Base-by-base conservation (phyloP, 2,888 invertebrate species). In the Apotomis capreana region DNA sequence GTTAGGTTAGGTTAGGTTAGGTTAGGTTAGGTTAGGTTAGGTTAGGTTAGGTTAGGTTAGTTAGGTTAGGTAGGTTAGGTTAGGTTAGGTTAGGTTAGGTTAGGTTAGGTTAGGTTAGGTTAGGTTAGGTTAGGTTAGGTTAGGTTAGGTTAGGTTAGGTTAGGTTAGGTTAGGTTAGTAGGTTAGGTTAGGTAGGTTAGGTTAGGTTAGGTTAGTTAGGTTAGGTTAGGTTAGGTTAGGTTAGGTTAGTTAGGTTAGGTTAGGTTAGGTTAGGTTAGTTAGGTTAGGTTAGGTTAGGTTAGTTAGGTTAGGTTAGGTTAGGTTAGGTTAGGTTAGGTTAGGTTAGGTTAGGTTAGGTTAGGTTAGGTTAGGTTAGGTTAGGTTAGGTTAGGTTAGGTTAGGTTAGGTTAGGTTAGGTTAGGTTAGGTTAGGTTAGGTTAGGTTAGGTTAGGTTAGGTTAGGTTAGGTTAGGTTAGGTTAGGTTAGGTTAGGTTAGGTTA, bases 91-190 rank as follows among this genome's bases (percentile, higher is more conserved):
- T n/a, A n/a, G n/a, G n/a, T n/a, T n/a, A n/a, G n/a, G n/a, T n/a
- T n/a, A n/a, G n/a, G n/a, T n/a, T 70, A 70, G 70, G 74, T 72
- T 72, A 72, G 72, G 69, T 70, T 69, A 70, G 74, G n/a, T 72
- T 70, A 73, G 72, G 72, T 70, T n/a, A n/a, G 6, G 6, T 8
- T 72, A 73, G 72, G 72, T 49, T 15, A 57, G 65, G 57, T 54
- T 54, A 54, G 54, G 4, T n/a, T n/a, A n/a, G n/a, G n/a, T n/a
- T n/a, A n/a, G n/a, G 40, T 54, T 54, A 54, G 65, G 65, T 65
- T 57, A 40, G 64, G 62, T 63, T 64, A 68, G n/a, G n/a, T n/a
- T n/a, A n/a, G n/a, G n/a, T n/a, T n/a, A n/a, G n/a, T n/a, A n/a
- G n/a, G n/a, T n/a, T n/a, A n/a, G n/a, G n/a, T n/a, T n/a, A n/a